Evolutionary conservation across 2,113 vertebrate species (phyloP).

Genomic region (Calidris pugnax): DNA sequence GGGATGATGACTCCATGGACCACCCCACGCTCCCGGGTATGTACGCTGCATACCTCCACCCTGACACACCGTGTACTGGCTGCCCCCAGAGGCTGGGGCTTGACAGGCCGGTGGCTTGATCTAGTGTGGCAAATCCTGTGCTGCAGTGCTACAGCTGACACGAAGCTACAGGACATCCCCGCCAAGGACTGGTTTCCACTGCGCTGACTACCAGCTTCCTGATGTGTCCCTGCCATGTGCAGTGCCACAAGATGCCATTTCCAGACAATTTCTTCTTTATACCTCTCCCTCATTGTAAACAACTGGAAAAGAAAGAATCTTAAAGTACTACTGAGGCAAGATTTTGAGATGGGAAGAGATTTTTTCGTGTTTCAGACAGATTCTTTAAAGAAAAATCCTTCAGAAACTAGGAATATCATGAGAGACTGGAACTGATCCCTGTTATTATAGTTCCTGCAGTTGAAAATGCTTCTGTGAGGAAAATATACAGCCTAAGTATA

Average conservation of each 20-base stretch:
- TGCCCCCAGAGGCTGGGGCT: not conserved
- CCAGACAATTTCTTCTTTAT: not conserved
- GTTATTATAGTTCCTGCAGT: not conserved
- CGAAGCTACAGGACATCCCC: not conserved
- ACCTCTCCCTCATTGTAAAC: not conserved
- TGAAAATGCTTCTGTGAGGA: not conserved
- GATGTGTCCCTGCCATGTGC: not conserved
- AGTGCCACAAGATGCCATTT: not conserved
- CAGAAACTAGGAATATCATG: not conserved
- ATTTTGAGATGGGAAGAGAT: not conserved
- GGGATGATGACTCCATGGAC: accelerated
- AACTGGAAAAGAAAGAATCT: not conserved
- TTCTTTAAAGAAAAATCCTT: not conserved
- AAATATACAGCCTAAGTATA: not conserved
- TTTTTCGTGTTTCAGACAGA: not conserved
- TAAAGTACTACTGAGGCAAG: not conserved
- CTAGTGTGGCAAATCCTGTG: not conserved
- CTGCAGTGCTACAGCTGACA: not conserved
- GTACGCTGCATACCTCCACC: accelerated
- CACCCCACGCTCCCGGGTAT: not conserved
- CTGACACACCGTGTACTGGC: accelerated
- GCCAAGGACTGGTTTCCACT: not conserved
- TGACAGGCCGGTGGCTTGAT: not conserved
- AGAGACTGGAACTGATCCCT: not conserved
- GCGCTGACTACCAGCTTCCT: not conserved